Evolutionary conservation across 2,888 invertebrate species (phyloP), one percentile per base, ranked within the genome.

Genomic region (Clanis bilineata): DNA sequence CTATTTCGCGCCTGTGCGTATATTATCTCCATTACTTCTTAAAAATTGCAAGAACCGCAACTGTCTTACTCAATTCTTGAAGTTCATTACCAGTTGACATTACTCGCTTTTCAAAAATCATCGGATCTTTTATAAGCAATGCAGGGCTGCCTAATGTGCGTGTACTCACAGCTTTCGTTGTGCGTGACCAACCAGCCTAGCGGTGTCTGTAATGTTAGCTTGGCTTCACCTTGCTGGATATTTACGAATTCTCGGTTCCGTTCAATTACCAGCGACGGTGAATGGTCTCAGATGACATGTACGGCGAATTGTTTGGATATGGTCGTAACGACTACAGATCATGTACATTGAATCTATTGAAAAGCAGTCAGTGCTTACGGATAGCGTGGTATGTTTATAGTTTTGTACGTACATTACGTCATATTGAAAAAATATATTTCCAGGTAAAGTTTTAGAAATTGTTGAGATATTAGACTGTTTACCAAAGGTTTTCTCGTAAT

Each of bases 241-340:
- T 51, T 51, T 51, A 32, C 18, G 18, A 10, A 51, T 32, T 32
- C 6, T 32, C 63, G 57, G 63, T 70, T 74, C 66, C 66, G 67
- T 77, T 72, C 71, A 77, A 73, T 74, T 71, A 75, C 72, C 67
- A 61, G 65, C 60, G 59, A 51, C 57, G 59, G 62, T 56, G 66
- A 72, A 68, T 58, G 58, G 66, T 70, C 67, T 66, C 65, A 66
- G 66, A 68, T 73, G 70, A 67, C 47, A 51, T 28, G 47, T 25
- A 25, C 28, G 15, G 22, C 22, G 47, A 28, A 28, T 51, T 51
- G 28, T 51, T 51, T 28, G 7, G 28, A n/a, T 32, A 18, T 10
- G 28, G 32, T 32, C 18, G 10, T 28, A 18, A 32, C 5, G 44
- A 22, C 15, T 28, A 28, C 15, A 15, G 28, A n/a, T 6, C 18